A percentile compares a stretch with the other conserved stretches of the same genome.
Conservation (phyloP, 2,888 invertebrate species). For the Lasioglossum pauxillum region DNA sequence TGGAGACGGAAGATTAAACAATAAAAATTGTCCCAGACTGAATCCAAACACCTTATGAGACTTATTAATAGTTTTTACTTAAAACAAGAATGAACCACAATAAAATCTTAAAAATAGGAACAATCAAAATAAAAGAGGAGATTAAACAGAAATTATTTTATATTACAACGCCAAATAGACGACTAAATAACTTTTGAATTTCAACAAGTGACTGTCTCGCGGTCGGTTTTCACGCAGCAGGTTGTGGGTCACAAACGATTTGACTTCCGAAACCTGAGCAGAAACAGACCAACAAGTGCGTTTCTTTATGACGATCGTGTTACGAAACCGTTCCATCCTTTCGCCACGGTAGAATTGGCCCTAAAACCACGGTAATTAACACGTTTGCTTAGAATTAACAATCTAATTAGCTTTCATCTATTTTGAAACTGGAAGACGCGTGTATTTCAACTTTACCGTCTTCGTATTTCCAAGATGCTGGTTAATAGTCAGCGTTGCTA, state of each 20-base stretch:
- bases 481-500: background rate
- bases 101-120: no score
- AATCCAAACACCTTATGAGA: no score
- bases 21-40: no score
- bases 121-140: no score
- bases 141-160: background rate
- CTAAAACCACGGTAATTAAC: background rate
- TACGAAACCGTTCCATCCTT: conserved; percentile 30
- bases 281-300: conserved; percentile 63
- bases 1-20: background rate
- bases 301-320: conserved; percentile 48
- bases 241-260: conserved; percentile 62
- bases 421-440: background rate
- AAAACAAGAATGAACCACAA: no score
- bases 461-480: background rate
- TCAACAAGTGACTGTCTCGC: background rate
- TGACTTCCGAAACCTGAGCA: conserved; percentile 58
- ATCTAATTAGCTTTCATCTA: background rate
- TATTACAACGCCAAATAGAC: background rate
- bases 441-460: background rate
- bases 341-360: background rate
- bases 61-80: no score
- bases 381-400: background rate
- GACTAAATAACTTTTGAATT: background rate
- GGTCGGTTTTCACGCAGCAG: conserved; percentile 44